Base-by-base conservation (phyloP, 2,888 invertebrate genomes). In the Melitaea athalia region DNA sequence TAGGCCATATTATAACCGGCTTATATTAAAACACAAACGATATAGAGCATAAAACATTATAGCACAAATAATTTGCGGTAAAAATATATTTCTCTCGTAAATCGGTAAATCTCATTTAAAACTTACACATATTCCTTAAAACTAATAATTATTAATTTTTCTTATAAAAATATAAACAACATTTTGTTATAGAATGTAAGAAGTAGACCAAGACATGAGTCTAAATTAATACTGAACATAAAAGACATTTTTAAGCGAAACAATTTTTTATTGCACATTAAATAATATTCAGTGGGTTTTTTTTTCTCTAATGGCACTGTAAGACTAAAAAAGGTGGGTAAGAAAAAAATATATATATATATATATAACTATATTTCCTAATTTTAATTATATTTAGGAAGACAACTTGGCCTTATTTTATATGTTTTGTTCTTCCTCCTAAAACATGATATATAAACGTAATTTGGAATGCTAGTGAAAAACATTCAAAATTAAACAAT, bases 301-400 rank as follows among this genome's bases (percentile, higher is more conserved):
- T 53, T 64, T 49, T 47, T 47, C 38, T 66, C 33, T 63, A 72
- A 74, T 74, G 73, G 73, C 73, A 74, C 73, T 67, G 59, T 67
- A 61, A 66, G 73, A 73, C 70, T 72, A 79, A 80, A 71, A 76
- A 77, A 74, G 89, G 88, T 88, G 88, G 89, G 89, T 76, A 81
- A 81, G 77, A 70, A 79, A 78, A 70, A 75, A 76, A 75, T 64
- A 72, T 73, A n/a, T n/a, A n/a, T n/a, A n/a, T n/a, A n/a, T n/a
- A n/a, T n/a, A n/a, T n/a, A n/a, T n/a, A 73, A 75, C 47, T 78
- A 69, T 68, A 71, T 72, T 71, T 70, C 74, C 79, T 79, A 77
- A 75, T 74, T 74, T 76, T 77, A 75, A 74, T 72, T 76, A 79
- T 79, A 78, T 70, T 74, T 76, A 83, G 86, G 86, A 88, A 85